Conservation (phyloP, 1,140 invertebrate genomes). For the Ganaspis sp. region DNA sequence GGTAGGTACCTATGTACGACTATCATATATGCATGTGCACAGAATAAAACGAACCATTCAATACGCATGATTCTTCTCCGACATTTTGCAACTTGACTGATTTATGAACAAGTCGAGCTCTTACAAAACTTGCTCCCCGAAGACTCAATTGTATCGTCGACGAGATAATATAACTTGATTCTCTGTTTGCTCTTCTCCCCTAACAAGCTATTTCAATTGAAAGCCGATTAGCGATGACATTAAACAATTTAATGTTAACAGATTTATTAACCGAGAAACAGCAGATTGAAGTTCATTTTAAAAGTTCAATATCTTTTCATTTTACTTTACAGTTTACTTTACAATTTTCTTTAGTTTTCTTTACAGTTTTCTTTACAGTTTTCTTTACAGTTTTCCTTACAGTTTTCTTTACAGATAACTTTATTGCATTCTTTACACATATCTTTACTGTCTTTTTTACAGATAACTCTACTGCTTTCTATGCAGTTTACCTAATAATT, state of each 20-base stretch:
- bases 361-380: too few relatives aligned
- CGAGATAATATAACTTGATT: conserved; percentile 14
- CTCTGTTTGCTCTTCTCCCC: background rate
- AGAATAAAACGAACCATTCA: conserved; percentile 41
- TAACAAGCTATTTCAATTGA: conserved; percentile 10
- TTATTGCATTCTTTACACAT: too few relatives aligned
- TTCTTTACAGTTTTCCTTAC: too few relatives aligned
- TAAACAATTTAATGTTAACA: background rate
- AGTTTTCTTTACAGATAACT: too few relatives aligned
- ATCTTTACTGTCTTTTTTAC: too few relatives aligned
- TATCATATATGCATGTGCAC: conserved; percentile 20
- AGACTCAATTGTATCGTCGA: conserved; percentile 31
- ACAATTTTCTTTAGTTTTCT: too few relatives aligned
- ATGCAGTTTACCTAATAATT: too few relatives aligned
- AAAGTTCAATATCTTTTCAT: too few relatives aligned
- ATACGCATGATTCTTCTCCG: conserved; percentile 43
- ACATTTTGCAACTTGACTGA: conserved; percentile 36
- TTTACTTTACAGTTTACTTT: too few relatives aligned
- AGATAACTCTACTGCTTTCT: too few relatives aligned
- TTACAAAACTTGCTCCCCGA: conserved; percentile 45
- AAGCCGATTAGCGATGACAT: background rate
- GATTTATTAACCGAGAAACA: background rate
- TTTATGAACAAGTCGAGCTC: conserved; percentile 42
- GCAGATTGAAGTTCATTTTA: too few relatives aligned
- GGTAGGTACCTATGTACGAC: conserved; percentile 13